A percentile compares a stretch with the other conserved stretches of the same genome.
Conservation (phyloP, 2,113 vertebrate genomes). For the Poeciliopsis prolifica region DNA sequence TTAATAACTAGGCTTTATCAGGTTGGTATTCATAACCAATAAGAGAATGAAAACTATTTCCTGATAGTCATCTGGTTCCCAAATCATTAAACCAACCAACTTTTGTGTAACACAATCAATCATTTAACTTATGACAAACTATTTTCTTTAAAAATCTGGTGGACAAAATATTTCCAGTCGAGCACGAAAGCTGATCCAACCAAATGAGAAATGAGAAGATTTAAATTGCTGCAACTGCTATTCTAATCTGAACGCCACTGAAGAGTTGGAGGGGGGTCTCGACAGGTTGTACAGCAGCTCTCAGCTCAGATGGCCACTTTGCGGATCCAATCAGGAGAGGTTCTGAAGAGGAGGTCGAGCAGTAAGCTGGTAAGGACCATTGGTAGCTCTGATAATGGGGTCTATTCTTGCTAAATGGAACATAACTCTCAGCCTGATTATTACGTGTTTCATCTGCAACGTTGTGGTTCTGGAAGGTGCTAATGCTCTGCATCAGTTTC, state of each 20-base stretch:
- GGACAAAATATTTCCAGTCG: neutral
- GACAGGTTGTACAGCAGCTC: constrained; percentile 20
- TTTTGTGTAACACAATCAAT: no score
- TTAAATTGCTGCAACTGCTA: neutral
- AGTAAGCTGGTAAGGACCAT: constrained; percentile 20
- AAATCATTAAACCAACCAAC: no score
- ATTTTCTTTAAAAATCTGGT: constrained; percentile 4
- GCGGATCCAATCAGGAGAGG: constrained; percentile 23
- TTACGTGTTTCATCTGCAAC: neutral
- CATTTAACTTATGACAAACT: neutral
- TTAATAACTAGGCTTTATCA: no score
- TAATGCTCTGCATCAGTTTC: neutral
- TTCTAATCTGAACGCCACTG: constrained; percentile 5
- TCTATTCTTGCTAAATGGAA: constrained; percentile 11
- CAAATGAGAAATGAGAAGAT: neutral
- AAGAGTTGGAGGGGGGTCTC: constrained; percentile 2
- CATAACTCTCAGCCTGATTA: constrained; percentile 10
- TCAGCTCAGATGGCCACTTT: constrained; percentile 52
- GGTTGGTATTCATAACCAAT: no score
- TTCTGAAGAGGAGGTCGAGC: constrained; percentile 36
- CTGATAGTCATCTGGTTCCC: no score
- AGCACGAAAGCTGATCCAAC: no score
- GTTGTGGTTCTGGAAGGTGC: neutral
- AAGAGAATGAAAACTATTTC: no score
- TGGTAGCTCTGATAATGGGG: constrained; percentile 22